Conservation (phyloP, 2,113 vertebrate genomes). For the Chiloscyllium plagiosum region DNA sequence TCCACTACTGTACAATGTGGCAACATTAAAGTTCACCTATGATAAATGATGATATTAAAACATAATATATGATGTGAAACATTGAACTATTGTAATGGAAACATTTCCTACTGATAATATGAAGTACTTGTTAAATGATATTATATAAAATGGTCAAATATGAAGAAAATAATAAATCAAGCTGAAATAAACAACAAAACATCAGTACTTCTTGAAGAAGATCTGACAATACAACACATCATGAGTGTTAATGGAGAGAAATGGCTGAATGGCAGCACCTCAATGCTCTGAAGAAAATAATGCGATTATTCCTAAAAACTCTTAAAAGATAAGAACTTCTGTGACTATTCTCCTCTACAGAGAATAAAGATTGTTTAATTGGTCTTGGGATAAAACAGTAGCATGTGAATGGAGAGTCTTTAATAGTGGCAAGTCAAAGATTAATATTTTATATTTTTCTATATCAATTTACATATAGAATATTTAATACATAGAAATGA, state of each 20-base stretch:
- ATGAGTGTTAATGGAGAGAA: background rate
- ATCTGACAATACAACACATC: background rate
- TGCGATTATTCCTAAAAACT: background rate
- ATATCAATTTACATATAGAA: background rate
- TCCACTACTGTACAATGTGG: background rate
- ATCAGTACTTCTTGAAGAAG: background rate
- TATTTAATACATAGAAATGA: background rate
- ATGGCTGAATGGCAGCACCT: background rate
- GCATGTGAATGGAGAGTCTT: background rate
- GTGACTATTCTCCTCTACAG: background rate
- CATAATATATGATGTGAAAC: background rate
- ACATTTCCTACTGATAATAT: background rate
- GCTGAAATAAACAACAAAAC: background rate
- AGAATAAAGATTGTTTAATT: background rate
- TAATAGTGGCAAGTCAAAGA: background rate
- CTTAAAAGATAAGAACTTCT: background rate
- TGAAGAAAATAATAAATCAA: background rate
- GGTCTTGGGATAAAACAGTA: background rate
- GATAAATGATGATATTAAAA: conserved; percentile 1
- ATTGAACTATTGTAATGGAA: background rate
- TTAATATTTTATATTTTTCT: background rate
- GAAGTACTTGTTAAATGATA: background rate
- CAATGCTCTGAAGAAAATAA: background rate
- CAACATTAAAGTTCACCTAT: background rate
- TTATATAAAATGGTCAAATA: background rate